Percentiles rank a stretch among this genome's conserved stretches.
Conservation (phyloP, 2,888 invertebrate species). For the Ryuthela nishihirai region DNA sequence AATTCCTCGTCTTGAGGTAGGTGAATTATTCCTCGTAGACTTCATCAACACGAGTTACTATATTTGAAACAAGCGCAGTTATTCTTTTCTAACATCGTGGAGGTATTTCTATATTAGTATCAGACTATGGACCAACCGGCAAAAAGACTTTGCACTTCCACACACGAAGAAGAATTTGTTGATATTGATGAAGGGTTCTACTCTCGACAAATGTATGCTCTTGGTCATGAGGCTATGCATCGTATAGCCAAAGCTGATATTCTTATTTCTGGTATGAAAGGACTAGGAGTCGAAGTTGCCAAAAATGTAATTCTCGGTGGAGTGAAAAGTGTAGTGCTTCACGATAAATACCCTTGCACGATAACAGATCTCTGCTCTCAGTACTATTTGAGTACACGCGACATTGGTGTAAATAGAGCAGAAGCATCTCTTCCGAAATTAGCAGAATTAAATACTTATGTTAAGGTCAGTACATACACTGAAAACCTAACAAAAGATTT, state of each 20-base stretch:
- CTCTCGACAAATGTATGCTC: slow-evolving; percentile 79
- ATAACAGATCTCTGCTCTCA: slow-evolving; percentile 75
- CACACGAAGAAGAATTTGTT: no score
- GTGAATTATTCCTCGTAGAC: no score
- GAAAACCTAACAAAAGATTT: slow-evolving; percentile 70
- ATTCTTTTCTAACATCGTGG: no score
- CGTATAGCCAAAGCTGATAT: slow-evolving; percentile 94
- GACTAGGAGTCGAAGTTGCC: slow-evolving; percentile 94
- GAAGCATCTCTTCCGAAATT: slow-evolving; percentile 73
- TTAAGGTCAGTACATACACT: slow-evolving; percentile 70
- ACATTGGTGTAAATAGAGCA: slow-evolving; percentile 84
- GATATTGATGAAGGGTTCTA: no score
- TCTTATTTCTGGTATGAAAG: slow-evolving; percentile 88
- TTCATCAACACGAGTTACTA: no score
- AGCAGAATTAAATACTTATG: slow-evolving; percentile 86
- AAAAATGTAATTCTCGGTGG: slow-evolving; percentile 98
- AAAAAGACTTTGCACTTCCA: no score
- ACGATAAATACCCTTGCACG: slow-evolving; percentile 71
- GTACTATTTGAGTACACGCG: slow-evolving; percentile 78
- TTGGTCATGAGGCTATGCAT: slow-evolving; percentile 99
- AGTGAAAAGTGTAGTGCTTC: slow-evolving; percentile 94
- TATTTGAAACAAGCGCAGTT: no score
- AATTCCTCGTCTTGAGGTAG: no score
- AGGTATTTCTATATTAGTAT: no score
- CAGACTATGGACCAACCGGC: no score